phyloP scores from a whole-genome alignment of 2,113 vertebrate genomes.

The Ramphastos sulfuratus region DNA sequence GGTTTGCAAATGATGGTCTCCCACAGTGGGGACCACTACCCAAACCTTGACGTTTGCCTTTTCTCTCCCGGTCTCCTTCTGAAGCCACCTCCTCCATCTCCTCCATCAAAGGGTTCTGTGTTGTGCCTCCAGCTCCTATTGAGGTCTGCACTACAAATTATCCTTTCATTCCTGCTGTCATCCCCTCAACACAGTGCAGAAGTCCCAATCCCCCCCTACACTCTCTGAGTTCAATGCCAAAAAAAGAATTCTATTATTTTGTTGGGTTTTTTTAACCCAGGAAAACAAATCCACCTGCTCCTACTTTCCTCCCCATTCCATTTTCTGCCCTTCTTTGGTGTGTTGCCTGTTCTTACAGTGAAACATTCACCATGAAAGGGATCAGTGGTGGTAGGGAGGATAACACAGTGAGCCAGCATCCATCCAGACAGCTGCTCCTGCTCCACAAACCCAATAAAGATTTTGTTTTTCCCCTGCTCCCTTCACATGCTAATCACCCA shows the following conservation, averaged over 20 bases:
- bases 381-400: not conserved
- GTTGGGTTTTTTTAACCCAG: not conserved
- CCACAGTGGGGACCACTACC: not conserved
- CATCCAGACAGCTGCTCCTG: conserved; percentile 12
- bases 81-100: conserved; percentile 12
- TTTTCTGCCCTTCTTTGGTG: not conserved
- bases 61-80: conserved; percentile 19
- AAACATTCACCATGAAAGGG: not conserved
- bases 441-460: conserved; percentile 35
- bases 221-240: not conserved
- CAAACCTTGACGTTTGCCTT: accelerated
- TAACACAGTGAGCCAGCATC: not conserved
- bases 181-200: not conserved
- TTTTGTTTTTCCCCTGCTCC: conserved; percentile 39
- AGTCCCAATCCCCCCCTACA: not conserved
- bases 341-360: not conserved
- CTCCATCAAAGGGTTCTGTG: conserved; percentile 72
- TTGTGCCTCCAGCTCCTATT: not conserved
- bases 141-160: conserved; percentile 59
- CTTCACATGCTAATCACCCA: conserved; percentile 37
- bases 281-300: not conserved
- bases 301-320: not conserved
- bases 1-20: not conserved
- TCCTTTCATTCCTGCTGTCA: conserved; percentile 52
- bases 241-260: not conserved